Evolutionary conservation across 2,113 vertebrate genomes (phyloP).

Genomic region (Miniopterus natalensis): DNA sequence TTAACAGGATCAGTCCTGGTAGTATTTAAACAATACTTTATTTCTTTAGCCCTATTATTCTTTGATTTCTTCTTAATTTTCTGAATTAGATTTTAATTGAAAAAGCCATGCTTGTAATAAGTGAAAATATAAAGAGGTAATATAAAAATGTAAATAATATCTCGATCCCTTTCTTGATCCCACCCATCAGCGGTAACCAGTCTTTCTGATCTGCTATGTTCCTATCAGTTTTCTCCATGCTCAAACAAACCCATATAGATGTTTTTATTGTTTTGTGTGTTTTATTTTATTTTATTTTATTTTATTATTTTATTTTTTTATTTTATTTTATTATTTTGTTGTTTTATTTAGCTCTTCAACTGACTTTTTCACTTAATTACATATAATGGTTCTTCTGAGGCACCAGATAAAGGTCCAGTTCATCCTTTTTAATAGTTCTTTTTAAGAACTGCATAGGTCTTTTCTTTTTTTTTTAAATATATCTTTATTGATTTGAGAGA

Average conservation of each 20-base stretch:
- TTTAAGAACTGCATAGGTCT: too few relatives aligned
- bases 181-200: accelerated
- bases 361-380: slow-evolving; percentile 6
- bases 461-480: too few relatives aligned
- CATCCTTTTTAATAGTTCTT: slow-evolving; percentile 15
- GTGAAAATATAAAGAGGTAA: not conserved
- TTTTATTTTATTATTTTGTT: not conserved
- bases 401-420: not conserved
- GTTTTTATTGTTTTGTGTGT: not conserved
- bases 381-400: not conserved
- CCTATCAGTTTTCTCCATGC: not conserved
- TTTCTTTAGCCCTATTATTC: not conserved
- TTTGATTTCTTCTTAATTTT: slow-evolving; percentile 30
- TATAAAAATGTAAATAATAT: not conserved
- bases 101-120: not conserved
- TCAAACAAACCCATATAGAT: not conserved
- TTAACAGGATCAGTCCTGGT: not conserved
- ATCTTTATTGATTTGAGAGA: too few relatives aligned
- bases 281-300: not conserved
- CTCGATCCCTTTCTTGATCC: not conserved
- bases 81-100: slow-evolving; percentile 39
- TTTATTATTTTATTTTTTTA: not conserved
- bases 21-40: not conserved
- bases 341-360: not conserved
- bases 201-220: not conserved